Percentiles rank a stretch among this genome's conserved stretches.
These are phyloP conservation scores for Pelochelys cantorii DNA, from an alignment of 2,797 vertebrate species.

Conservation along the genomic window DNA sequence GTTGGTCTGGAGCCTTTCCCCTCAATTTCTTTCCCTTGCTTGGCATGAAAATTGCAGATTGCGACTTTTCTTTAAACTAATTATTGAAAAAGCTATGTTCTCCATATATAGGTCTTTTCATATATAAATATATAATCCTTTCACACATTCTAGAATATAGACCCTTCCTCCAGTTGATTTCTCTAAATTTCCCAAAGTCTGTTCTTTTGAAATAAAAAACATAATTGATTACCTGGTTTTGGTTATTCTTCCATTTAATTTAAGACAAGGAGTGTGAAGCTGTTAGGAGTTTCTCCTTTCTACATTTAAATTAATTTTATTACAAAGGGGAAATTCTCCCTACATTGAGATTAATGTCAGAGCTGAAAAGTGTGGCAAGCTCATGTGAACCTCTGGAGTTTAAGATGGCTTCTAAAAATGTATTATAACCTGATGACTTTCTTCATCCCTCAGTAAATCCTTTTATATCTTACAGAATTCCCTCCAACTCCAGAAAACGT, in stretches of 20 bases:
- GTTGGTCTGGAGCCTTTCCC: neutral
- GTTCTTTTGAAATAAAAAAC: neutral
- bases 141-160: no score
- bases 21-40: neutral
- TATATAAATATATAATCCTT: no score
- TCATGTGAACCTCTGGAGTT: neutral
- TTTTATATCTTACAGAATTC: neutral
- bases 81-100: no score
- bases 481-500: neutral
- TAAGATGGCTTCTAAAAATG: neutral
- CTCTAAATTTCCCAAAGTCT: neutral
- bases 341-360: slow-evolving; percentile 6
- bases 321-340: neutral
- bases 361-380: neutral
- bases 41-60: neutral
- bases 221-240: no score
- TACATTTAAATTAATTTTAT: neutral
- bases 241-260: neutral
- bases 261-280: neutral
- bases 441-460: neutral
- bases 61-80: neutral
- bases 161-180: neutral
- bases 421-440: neutral
- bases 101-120: neutral
- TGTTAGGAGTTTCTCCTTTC: neutral